A percentile compares a stretch with the other conserved stretches of the same genome.
phyloP scores from a whole-genome alignment of 2,797 vertebrate species.

The Oryzias dopingdopingensis region DNA sequence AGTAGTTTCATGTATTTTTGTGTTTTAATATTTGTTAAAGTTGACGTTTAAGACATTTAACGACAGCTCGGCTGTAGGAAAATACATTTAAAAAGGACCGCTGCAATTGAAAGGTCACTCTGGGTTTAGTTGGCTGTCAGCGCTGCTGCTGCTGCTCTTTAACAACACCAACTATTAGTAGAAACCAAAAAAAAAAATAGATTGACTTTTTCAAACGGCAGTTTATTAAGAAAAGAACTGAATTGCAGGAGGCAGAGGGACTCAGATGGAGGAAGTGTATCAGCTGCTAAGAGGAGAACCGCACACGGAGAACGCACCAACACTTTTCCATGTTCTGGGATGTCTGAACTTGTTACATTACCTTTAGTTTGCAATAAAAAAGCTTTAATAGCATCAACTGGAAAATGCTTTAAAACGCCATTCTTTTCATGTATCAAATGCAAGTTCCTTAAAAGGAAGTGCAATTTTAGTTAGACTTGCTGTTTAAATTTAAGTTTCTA shows the following conservation, averaged over 20 bases:
- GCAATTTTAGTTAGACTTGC: too few relatives aligned
- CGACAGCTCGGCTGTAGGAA: conserved; percentile 1
- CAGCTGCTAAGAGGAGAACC: background rate
- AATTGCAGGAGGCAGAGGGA: conserved; percentile 13
- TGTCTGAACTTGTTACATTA: too few relatives aligned
- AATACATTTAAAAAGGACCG: background rate
- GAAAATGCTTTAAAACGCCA: too few relatives aligned
- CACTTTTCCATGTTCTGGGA: background rate
- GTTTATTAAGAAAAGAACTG: conserved; percentile 65
- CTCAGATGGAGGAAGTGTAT: conserved; percentile 1
- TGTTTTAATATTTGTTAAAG: too few relatives aligned
- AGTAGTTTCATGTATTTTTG: too few relatives aligned
- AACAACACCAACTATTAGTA: conserved; percentile 65
- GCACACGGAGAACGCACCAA: background rate
- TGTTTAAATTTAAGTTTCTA: too few relatives aligned
- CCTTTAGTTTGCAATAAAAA: too few relatives aligned
- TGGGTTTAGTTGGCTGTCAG: conserved; percentile 48
- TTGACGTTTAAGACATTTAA: too few relatives aligned
- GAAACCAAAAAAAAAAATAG: conserved; percentile 72
- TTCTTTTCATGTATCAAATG: too few relatives aligned
- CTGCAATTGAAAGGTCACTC: conserved; percentile 43
- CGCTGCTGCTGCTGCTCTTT: conserved; percentile 52
- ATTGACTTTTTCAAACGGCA: conserved; percentile 73
- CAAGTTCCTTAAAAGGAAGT: too few relatives aligned
- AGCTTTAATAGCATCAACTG: too few relatives aligned